phyloP scores from a whole-genome alignment of 1,140 invertebrate genomes.

The Lethrus apterus region DNA sequence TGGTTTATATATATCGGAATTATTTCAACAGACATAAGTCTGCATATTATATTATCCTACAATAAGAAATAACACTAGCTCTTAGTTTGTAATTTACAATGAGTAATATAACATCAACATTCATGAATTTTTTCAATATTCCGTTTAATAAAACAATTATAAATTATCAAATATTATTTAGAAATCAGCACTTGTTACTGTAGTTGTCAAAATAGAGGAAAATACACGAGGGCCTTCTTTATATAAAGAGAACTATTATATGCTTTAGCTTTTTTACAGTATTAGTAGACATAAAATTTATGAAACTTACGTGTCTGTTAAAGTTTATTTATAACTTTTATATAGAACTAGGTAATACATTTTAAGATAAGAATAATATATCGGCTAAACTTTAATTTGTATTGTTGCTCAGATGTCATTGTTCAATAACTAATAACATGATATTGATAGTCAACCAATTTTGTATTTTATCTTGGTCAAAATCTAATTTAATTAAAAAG shows the following conservation, averaged over 20 bases:
- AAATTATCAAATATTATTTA: no score
- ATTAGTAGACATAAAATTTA: conserved; percentile 9
- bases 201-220: conserved; percentile 3
- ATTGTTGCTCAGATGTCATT: conserved; percentile 4
- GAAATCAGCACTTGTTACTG: no score
- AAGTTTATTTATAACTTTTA: no score
- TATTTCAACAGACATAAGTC: no score
- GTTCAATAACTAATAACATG: neutral
- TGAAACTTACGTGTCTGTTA: neutral
- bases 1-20: no score
- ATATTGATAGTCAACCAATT: neutral
- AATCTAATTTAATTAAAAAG: no score
- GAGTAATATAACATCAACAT: neutral
- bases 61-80: neutral
- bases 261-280: conserved; percentile 18
- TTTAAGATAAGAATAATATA: conserved; percentile 9
- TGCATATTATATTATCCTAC: neutral
- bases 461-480: no score
- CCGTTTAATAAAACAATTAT: neutral
- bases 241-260: conserved; percentile 10
- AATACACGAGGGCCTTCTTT: conserved; percentile 14
- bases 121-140: neutral
- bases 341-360: no score
- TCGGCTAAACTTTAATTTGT: conserved; percentile 3
- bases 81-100: conserved; percentile 4